Evolutionary conservation across 53 echinoderm and acorn worm species (phyloP).

Genomic region (Glandiceps talaboti): DNA sequence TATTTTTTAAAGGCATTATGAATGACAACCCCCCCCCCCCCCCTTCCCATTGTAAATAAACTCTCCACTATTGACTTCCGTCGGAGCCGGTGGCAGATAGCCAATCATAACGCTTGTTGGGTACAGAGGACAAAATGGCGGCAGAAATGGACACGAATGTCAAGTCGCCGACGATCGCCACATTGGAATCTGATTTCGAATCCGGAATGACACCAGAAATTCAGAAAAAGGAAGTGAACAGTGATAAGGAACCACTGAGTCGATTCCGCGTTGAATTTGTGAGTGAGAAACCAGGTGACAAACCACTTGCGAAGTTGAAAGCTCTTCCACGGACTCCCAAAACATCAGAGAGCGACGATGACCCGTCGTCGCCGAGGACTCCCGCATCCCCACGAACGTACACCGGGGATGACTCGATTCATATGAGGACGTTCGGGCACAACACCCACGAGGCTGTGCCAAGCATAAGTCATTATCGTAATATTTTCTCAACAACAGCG

Average conservation of each 20-base stretch:
- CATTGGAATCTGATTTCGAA: not conserved
- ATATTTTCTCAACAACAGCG: constrained; percentile 43
- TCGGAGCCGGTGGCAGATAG: too few species aligned
- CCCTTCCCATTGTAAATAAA: too few species aligned
- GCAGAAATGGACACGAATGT: too few species aligned
- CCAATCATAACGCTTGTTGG: too few species aligned
- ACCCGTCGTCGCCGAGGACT: not conserved
- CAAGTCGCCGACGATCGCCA: too few species aligned
- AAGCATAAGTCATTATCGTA: constrained; percentile 67
- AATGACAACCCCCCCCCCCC: too few species aligned
- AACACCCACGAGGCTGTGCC: constrained; percentile 76
- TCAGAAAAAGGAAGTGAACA: too few species aligned
- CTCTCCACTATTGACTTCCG: too few species aligned
- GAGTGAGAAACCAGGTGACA: constrained; percentile 39
- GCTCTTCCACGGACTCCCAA: not conserved
- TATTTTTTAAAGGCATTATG: too few species aligned
- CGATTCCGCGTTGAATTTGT: constrained; percentile 77
- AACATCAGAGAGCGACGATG: not conserved
- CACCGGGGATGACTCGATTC: constrained; percentile 1
- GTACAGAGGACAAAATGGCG: too few species aligned
- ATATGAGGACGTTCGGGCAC: constrained; percentile 50
- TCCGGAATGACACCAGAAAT: too few species aligned
- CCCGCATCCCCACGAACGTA: not conserved
- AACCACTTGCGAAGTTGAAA: not conserved
- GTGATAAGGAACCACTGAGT: constrained; percentile 21